Evolutionary conservation across 2,113 vertebrate genomes (phyloP).

Genomic region (Muscicapa adusta): DNA sequence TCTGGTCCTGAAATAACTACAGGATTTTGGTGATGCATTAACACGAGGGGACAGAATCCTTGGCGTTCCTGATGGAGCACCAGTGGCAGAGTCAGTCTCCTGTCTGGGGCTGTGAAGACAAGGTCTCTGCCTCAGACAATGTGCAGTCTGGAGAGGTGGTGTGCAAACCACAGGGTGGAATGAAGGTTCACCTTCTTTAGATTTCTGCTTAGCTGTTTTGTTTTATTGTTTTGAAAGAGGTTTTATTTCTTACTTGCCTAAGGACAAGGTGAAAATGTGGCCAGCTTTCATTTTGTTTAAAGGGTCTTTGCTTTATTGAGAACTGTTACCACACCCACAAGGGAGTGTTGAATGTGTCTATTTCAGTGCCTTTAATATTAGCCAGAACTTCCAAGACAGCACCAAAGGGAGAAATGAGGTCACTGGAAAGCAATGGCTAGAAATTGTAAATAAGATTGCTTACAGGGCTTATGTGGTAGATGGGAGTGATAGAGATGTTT

Average conservation of each 20-base stretch:
- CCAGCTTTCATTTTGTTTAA: not conserved
- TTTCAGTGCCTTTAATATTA: not conserved
- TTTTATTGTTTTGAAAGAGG: not conserved
- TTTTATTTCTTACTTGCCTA: not conserved
- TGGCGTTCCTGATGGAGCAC: not conserved
- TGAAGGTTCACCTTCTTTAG: not conserved
- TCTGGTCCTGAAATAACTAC: not conserved
- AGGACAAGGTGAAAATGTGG: not conserved
- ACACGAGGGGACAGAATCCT: not conserved
- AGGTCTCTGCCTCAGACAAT: not conserved
- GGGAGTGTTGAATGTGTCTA: not conserved
- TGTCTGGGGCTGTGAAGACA: not conserved
- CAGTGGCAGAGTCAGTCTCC: not conserved
- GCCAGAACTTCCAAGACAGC: not conserved
- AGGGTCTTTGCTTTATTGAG: not conserved
- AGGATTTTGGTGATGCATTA: not conserved
- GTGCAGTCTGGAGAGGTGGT: not conserved
- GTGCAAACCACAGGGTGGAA: not conserved
- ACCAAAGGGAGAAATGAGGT: conserved; percentile 18
- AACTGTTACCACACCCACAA: not conserved
- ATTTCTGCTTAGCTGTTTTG: not conserved
- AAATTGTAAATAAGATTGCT: not conserved
- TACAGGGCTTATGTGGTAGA: not conserved
- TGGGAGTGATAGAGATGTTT: not conserved
- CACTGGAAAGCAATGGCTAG: not conserved